These are phyloP conservation scores for Donacobius atricapilla DNA, from an alignment of 2,113 vertebrate genomes.

Conservation along the genomic window DNA sequence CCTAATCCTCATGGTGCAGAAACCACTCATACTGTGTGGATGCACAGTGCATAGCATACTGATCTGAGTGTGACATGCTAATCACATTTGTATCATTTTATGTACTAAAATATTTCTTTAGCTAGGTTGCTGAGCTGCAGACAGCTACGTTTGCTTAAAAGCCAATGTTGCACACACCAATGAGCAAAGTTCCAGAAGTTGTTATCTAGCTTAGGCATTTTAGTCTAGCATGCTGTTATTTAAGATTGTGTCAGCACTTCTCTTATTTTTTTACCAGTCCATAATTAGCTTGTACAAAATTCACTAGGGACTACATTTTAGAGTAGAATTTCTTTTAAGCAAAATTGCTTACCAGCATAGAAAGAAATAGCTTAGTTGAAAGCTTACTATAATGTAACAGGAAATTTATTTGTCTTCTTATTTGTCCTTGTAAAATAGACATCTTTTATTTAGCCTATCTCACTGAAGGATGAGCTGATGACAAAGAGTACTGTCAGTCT, in stretches of 20 bases:
- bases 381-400: not conserved
- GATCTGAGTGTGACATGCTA: not conserved
- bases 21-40: not conserved
- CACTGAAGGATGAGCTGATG: not conserved
- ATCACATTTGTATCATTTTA: not conserved
- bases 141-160: not conserved
- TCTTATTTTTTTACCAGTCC: constrained; percentile 25
- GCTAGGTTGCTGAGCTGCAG: not conserved
- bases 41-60: not conserved
- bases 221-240: not conserved
- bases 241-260: constrained; percentile 24
- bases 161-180: not conserved
- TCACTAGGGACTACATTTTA: constrained; percentile 12
- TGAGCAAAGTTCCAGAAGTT: not conserved
- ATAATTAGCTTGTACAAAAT: constrained; percentile 21
- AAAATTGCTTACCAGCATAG: constrained; percentile 19
- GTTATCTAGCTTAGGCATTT: not conserved
- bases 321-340: not conserved
- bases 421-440: not conserved
- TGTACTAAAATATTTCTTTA: not conserved
- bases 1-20: not conserved
- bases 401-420: not conserved
- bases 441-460: not conserved
- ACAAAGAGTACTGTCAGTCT: not conserved
- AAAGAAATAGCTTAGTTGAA: constrained; percentile 22